Base-by-base conservation (phyloP, 1,140 invertebrate genomes). In the Pogonomyrmex barbatus region DNA sequence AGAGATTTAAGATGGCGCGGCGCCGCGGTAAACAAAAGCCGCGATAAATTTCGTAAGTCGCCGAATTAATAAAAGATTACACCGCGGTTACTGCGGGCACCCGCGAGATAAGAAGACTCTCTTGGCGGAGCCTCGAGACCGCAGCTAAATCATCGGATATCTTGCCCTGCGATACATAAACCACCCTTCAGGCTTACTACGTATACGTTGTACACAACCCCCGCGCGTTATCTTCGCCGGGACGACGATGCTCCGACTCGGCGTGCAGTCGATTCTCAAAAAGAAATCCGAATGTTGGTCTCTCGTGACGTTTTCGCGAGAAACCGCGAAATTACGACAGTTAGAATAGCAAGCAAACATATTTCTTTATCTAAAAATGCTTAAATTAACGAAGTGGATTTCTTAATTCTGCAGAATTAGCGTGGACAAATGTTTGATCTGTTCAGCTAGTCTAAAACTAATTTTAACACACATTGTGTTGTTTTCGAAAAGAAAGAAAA, bases 41-140 rank as follows among this genome's bases (percentile, higher is more conserved):
- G 88, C 94, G 93, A 95, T 95, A 95, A 95, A 95, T 95, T 95
- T 94, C 90, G 90, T 94, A 94, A 95, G 94, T 94, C 94, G 92
- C 91, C 94, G 95, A 95, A 95, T 95, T 95, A 95, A 95, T 95
- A 95, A 95, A 95, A 95, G 94, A 95, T 95, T 95, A 95, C 94
- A 94, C 91, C 92, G 91, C 92, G 94, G 94, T 93, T 93, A 94
- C 91, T 91, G 92, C 89, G 89, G 89, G 89, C 91, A 92, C 83
- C 91, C 88, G 86, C 91, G 90, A 93, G 94, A 95, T 95, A 95
- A 95, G 94, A 93, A 91, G 91, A 90, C 89, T 88, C 89, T 92
- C 92, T 81, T 42, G 65, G 88, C 88, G 88, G 91, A 90, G 92
- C 88, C 92, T 92, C 89, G 92, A 89, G 92, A 92, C 87, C 92